Percentiles rank a stretch among this genome's conserved stretches.
phyloP scores from a whole-genome alignment of 2,797 vertebrate species.

The Lepus oiostolus region DNA sequence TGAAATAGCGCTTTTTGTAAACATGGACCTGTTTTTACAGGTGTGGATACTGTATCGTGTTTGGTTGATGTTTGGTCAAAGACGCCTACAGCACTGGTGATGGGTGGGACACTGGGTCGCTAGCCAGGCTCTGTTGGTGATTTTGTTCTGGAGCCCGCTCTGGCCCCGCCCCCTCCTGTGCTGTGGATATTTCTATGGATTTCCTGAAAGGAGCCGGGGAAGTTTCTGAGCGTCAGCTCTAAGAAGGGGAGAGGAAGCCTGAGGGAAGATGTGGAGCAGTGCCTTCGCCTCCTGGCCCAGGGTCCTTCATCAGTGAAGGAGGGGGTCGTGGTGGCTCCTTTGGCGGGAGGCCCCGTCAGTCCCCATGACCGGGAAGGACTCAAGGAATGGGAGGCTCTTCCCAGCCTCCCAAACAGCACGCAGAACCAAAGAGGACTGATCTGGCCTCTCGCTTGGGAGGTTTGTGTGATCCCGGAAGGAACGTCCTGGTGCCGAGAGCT shows the following conservation, averaged over 20 bases:
- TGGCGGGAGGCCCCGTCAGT: background rate
- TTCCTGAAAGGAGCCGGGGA: background rate
- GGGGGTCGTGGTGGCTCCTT: background rate
- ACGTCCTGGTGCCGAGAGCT: background rate
- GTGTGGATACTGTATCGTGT: background rate
- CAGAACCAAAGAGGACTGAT: background rate
- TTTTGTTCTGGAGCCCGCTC: background rate
- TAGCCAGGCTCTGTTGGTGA: background rate
- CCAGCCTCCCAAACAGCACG: background rate
- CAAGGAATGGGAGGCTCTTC: background rate
- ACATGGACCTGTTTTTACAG: background rate
- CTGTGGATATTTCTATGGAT: slow-evolving; percentile 4
- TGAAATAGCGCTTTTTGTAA: background rate
- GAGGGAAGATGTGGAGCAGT: background rate
- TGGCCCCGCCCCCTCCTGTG: background rate
- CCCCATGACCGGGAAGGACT: background rate
- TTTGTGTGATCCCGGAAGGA: background rate
- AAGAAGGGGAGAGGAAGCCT: background rate
- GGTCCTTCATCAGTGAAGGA: background rate
- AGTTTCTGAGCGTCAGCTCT: background rate
- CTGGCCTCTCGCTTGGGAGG: background rate
- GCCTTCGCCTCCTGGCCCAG: background rate
- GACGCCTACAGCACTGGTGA: background rate
- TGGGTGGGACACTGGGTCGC: background rate
- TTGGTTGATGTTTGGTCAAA: slow-evolving; percentile 35